Evolutionary conservation across 2,888 invertebrate species (phyloP), one percentile per base, ranked within the genome.

Genomic region (Phrixothrix hirtus): DNA sequence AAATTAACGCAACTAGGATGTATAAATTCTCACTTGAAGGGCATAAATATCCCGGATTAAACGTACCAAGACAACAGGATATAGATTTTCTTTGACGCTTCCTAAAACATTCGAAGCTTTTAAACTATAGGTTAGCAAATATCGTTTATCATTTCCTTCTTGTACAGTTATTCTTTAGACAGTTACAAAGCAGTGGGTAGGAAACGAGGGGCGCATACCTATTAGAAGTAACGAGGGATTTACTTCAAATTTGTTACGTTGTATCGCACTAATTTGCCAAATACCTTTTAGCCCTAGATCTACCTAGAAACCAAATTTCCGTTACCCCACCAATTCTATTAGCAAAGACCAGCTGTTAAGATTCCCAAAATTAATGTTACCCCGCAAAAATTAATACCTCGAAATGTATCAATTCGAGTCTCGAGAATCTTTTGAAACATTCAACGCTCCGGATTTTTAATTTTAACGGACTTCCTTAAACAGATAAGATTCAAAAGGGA

Each of bases 321-420:
- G 44, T 39, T 53, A 32, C 53, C 57, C 51, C 56, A 54, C 44
- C 56, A 38, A 58, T 54, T 60, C 58, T 54, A 54, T 58, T 60
- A 54, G 48, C 39, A 52, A 52, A 58, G 46, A 55, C 42, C 60
- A 58, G 55, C 55, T 60, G 59, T 46, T 50, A 54, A 53, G 41
- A 53, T 57, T 53, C 55, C 49, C 59, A 48, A 58, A 58, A 60
- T 53, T 57, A 59, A 54, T 52, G n/a, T n/a, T n/a, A n/a, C n/a
- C n/a, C n/a, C n/a, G n/a, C n/a, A n/a, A n/a, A n/a, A n/a, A n/a
- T n/a, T n/a, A n/a, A n/a, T n/a, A n/a, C n/a, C n/a, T n/a, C n/a
- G n/a, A n/a, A n/a, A n/a, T n/a, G n/a, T n/a, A n/a, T 34, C 14
- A 14, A 15, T 9, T 14, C 2, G 9, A 15, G 7, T 12, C 12